Evolutionary conservation across 2,113 vertebrate species (phyloP).

Genomic region (Cyprinodon variegatus): DNA sequence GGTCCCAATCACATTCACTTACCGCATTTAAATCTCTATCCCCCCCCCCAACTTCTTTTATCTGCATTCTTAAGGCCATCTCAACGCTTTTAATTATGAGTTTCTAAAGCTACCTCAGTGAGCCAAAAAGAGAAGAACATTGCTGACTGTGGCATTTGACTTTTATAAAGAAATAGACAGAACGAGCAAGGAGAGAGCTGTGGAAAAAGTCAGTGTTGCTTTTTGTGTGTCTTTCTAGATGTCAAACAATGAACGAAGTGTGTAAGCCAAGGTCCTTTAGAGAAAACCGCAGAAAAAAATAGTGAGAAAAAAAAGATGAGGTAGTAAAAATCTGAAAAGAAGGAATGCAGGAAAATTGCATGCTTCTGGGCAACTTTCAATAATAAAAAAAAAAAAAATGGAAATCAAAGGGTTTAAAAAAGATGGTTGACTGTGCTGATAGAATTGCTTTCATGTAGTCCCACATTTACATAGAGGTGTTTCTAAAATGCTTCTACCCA

Average conservation of each 20-base stretch:
- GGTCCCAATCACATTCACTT: too few species aligned
- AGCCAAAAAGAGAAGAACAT: constrained; percentile 36
- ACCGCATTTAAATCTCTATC: too few species aligned
- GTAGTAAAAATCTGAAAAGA: not conserved
- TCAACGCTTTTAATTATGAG: constrained; percentile 29
- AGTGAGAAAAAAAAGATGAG: not conserved
- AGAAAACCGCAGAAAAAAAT: constrained; percentile 12
- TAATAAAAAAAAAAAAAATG: not conserved
- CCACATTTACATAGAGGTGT: not conserved
- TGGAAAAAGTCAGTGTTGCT: not conserved
- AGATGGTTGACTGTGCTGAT: not conserved
- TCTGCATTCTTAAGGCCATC: constrained; percentile 35
- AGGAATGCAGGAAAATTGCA: not conserved
- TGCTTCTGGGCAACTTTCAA: not conserved
- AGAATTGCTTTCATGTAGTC: constrained; percentile 2
- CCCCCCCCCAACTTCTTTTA: not conserved
- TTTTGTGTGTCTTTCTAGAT: not conserved
- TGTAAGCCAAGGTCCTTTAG: constrained; percentile 6
- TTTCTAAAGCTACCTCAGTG: constrained; percentile 17
- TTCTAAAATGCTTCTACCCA: not conserved
- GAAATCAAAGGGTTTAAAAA: constrained; percentile 23
- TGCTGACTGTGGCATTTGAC: constrained; percentile 19
- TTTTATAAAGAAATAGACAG: not conserved
- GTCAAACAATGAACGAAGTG: not conserved
- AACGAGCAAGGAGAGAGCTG: not conserved